Evolutionary conservation across 2,797 vertebrate species (phyloP), one percentile per base, ranked within the genome.

Genomic region (Zalophus californianus): DNA sequence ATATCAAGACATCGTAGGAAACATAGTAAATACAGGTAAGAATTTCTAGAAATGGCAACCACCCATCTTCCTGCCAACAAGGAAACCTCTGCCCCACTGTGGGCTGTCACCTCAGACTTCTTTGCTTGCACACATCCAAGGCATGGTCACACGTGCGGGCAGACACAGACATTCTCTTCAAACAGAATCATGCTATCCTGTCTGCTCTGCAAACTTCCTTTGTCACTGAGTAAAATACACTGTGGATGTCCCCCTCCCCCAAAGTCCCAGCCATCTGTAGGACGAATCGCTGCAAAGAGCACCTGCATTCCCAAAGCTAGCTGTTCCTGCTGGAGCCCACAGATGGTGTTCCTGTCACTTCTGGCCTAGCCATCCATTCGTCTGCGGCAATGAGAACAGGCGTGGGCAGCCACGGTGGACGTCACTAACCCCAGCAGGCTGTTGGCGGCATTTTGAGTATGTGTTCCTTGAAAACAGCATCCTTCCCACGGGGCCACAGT

Each of bases 21-120:
- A 78, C 16, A 21, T 27, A 62, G 50, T 27, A 68, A 73, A 52
- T 3, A 58, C 3, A 70, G 83, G 27, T 25, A 58, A 48, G 70
- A 73, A 35, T 29, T 66, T 70, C 79, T 44, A 9, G 41, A 80
- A 80, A 95, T 25, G 44, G 56, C n/a, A 15, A 18, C 73, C 9
- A 1, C 29, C 41, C 25, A 18, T 48, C 25, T 38, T 50, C 86
- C 18, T 0, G 0, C n/a, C n/a, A 1, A 0, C 27, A 2, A 54
- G 5, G n/a, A 52, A 27, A 50, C 2, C 66, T 58, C 25, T 35
- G 86, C 10, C 27, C 35, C 23, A 16, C 4, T 2, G 13, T 5
- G n/a, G 44, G 21, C 41, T 56, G 75, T 73, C 73, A 13, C 13
- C 14, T 62, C 72, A 18, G 29, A 58, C 52, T 11, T 48, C 75